phyloP scores from a whole-genome alignment of 2,797 vertebrate species.

The Tolypeutes matacus region DNA sequence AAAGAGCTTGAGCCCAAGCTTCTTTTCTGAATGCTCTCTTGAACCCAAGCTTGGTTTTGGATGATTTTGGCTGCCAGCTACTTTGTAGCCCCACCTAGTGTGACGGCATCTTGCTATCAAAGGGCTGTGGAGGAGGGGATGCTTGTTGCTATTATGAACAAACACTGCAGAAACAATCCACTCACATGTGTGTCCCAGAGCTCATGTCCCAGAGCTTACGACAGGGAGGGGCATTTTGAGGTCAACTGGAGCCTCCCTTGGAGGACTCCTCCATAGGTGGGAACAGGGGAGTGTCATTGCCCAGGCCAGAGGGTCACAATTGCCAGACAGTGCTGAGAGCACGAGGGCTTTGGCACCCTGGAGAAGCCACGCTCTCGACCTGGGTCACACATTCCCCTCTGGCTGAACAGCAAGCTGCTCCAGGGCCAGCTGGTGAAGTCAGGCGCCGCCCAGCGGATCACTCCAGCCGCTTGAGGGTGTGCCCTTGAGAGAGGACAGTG shows the following conservation, averaged over 20 bases:
- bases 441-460: neutral
- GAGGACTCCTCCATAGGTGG: neutral
- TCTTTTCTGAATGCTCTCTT: slow-evolving; percentile 56
- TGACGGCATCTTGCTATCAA: slow-evolving; percentile 42
- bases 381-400: slow-evolving; percentile 34
- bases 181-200: slow-evolving; percentile 55
- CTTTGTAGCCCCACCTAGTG: slow-evolving; percentile 55
- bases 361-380: neutral
- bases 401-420: neutral
- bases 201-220: slow-evolving; percentile 60
- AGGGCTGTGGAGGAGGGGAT: neutral
- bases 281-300: neutral
- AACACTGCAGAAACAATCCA: slow-evolving; percentile 77
- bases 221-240: slow-evolving; percentile 6
- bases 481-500: neutral
- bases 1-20: neutral
- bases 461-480: neutral
- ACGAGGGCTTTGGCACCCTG: neutral
- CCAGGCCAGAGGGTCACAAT: neutral
- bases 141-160: slow-evolving; percentile 81
- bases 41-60: slow-evolving; percentile 5
- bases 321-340: neutral
- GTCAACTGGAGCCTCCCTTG: slow-evolving; percentile 12
- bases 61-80: slow-evolving; percentile 23
- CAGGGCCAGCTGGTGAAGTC: slow-evolving; percentile 65